Evolutionary conservation across 1,140 invertebrate species (phyloP), one percentile per base, ranked within the genome.

Genomic region (Ctenoplectra terminalis): DNA sequence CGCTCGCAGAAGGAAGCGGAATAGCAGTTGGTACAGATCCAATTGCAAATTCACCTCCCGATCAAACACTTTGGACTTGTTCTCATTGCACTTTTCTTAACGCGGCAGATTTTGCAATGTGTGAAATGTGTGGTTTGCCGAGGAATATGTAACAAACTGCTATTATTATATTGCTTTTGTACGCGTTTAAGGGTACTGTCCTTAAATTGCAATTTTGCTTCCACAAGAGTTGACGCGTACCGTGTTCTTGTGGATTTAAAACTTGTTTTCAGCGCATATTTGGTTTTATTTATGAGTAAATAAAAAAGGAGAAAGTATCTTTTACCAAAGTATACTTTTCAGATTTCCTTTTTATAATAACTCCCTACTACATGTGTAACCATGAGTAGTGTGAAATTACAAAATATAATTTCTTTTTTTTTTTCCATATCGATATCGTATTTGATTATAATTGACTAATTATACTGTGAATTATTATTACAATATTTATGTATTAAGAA

Each of bases 21-120:
- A 78, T 72, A 48, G 86, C 86, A 64, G 82, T 88, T 61, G 91
- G 90, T 56, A 84, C 90, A 58, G 90, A 88, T 23, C 63, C 90
- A 9, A 87, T 81, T 34, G 83, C 81, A 9, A 92, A 92, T 88
- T 82, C 91, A 31, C 80, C 87, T 60, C 70, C 87, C 2, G 90
- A 92, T 75, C 90, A 89, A 79, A 93, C 93, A 58, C 92, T 96
- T 75, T 99, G 98, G 98, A 98, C 97, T 17, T 99, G 98, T 93
- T 95, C 95, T 79, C 96, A 98, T 89, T 99, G 98, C 95, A 99
- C 98, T 77, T 99, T 97, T 93, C 95, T 98, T 88, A 99, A 99
- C 95, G 95, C 95, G 78, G 93, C 96, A 64, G 95, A 96, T 64
- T 94, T 95, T 66, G 95, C 94, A 73, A 95, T 95, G 80, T 99